A percentile compares a stretch with the other conserved stretches of the same genome.
These are phyloP conservation scores for Corydoras maculifer DNA, from an alignment of 2,113 vertebrate genomes.

Conservation along the genomic window DNA sequence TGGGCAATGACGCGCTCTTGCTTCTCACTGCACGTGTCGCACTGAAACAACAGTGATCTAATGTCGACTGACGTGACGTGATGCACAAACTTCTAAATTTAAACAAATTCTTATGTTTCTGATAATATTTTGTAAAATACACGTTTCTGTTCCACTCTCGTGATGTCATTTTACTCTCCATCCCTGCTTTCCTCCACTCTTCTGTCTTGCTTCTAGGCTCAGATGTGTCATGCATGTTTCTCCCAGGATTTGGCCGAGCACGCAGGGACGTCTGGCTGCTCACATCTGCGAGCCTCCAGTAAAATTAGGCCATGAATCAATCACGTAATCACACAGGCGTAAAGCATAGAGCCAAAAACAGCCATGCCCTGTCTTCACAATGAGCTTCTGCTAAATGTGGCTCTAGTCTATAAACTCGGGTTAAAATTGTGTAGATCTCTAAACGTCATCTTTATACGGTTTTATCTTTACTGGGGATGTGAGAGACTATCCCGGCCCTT, in stretches of 20 bases:
- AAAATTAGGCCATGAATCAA: slow-evolving; percentile 20
- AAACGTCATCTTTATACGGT: no score
- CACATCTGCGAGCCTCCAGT: slow-evolving; percentile 23
- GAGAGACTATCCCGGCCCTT: no score
- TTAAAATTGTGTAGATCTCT: no score
- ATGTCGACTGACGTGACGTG: not conserved
- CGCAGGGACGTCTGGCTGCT: not conserved
- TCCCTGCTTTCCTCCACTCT: not conserved
- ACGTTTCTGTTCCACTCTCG: not conserved
- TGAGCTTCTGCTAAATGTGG: no score
- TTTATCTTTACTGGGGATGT: no score
- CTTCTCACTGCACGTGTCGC: not conserved
- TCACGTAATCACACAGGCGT: slow-evolving; percentile 5
- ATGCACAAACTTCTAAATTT: no score
- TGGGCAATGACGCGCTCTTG: slow-evolving; percentile 48
- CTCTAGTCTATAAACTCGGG: no score
- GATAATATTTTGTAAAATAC: no score
- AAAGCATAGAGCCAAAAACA: not conserved
- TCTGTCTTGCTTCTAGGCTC: not conserved
- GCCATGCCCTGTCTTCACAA: no score
- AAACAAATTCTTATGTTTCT: no score
- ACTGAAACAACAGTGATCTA: not conserved
- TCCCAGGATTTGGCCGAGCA: not conserved
- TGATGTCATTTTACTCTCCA: slow-evolving; percentile 27
- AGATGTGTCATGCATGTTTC: slow-evolving; percentile 8